Base-by-base conservation (phyloP, 1,140 invertebrate species). In the Diabrotica undecimpunctata region DNA sequence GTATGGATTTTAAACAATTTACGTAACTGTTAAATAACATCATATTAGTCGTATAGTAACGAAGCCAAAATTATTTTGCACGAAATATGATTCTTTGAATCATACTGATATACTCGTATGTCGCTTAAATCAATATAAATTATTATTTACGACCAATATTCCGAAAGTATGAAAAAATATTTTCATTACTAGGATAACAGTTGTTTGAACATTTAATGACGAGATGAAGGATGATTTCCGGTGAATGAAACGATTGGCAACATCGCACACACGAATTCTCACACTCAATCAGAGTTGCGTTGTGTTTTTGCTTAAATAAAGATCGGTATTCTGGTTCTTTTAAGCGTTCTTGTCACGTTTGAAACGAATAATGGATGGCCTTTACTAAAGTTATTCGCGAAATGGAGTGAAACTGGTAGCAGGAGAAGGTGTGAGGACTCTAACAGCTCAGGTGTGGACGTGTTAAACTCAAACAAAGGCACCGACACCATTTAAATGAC, bases 321-420 rank as follows among this genome's bases (percentile, higher is more conserved):
- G 58, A 46, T 60, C 58, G 58, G 58, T 51, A 60, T 60, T 60
- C 58, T 51, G 58, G 39, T 25, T 51, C 39, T 50, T 60, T 60
- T 35, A 51, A 46, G 38, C 58, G 39, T 60, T 57, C 58, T 51
- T 60, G 58, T 60, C 61, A 54, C 62, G 54, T 58, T 64, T 36
- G 55, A 57, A 56, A 59, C 37, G n/a, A 10, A 59, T 57, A 65
- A 66, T 57, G 53, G 39, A 46, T 41, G 50, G 38, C 11, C 35
- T 39, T 54, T 37, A 62, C 39, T 58, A 13, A 53, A 73, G 72
- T 66, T 71, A 73, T 73, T 73, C 70, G 68, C 68, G 70, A 73
- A 71, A 73, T 70, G 70, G 68, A 73, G 70, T 68, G 72, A 73
- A 73, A 73, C 72, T 73, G 72, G 72, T 73, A 73, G 72, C 72